Conservation (phyloP, 2,113 vertebrate species). For the Oriolus oriolus region DNA sequence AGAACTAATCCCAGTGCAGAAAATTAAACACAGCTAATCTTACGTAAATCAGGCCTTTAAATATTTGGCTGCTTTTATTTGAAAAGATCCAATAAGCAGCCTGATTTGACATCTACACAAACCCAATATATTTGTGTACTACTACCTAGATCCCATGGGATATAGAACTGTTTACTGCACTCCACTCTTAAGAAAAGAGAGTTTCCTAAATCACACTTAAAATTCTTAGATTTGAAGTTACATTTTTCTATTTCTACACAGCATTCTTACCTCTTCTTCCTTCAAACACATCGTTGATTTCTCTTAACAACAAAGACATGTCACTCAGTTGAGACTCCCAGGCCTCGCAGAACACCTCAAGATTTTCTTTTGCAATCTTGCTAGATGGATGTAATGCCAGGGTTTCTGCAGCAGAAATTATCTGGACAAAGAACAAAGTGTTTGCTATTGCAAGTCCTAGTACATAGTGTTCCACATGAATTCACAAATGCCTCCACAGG, state of each 20-base stretch:
- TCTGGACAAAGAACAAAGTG: slow-evolving; percentile 73
- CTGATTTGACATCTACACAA: background rate
- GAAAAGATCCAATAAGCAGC: background rate
- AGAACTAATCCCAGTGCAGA: background rate
- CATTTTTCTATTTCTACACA: background rate
- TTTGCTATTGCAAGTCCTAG: background rate
- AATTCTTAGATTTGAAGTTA: background rate
- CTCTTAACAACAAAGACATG: slow-evolving; percentile 87
- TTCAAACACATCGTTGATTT: slow-evolving; percentile 93
- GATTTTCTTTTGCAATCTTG: slow-evolving; percentile 98
- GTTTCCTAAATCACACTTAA: background rate
- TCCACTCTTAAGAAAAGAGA: background rate
- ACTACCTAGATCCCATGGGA: background rate
- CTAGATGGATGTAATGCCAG: slow-evolving; percentile 94
- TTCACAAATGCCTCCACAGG: background rate
- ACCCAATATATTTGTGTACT: background rate
- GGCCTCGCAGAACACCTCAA: slow-evolving; percentile 97
- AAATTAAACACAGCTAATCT: background rate
- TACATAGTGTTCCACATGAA: background rate
- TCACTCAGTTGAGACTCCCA: slow-evolving; percentile 97
- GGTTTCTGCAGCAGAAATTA: slow-evolving; percentile 95
- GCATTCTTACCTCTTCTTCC: slow-evolving; percentile 87
- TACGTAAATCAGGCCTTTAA: background rate
- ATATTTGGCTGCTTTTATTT: background rate
- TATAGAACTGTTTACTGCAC: background rate